phyloP scores from a whole-genome alignment of 2,797 vertebrate genomes.

The Dendrocincla fuliginosa region DNA sequence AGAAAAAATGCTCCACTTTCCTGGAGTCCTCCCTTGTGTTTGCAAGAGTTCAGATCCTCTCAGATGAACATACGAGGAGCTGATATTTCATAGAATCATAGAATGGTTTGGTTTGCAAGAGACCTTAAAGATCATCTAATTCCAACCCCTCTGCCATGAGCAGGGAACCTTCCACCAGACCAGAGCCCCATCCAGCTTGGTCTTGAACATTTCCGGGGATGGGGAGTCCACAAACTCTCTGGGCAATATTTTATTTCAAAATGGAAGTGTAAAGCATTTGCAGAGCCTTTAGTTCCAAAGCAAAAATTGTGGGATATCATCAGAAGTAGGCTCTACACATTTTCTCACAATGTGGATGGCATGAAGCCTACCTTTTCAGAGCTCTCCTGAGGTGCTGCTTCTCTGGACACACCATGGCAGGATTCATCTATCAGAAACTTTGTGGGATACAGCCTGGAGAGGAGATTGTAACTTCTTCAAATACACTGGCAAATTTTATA shows the following conservation, averaged over 20 bases:
- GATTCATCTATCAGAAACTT: background rate
- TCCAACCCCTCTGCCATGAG: background rate
- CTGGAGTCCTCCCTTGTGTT: background rate
- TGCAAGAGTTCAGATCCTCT: background rate
- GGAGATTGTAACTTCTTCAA: background rate
- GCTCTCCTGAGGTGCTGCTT: background rate
- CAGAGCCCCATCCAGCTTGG: accelerated
- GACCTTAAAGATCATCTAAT: background rate
- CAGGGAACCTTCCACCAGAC: background rate
- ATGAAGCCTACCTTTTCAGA: background rate
- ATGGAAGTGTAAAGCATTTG: background rate
- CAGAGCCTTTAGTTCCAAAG: background rate
- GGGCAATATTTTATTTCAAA: background rate
- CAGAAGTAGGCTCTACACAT: background rate
- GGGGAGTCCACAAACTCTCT: background rate
- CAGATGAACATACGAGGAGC: background rate
- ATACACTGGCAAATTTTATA: background rate
- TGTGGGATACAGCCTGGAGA: background rate
- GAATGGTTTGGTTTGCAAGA: background rate
- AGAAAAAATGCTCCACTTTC: background rate
- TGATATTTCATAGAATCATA: background rate
- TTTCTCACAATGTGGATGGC: accelerated
- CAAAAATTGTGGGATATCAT: background rate
- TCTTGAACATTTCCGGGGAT: background rate
- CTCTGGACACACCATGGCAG: background rate